A percentile compares a stretch with the other conserved stretches of the same genome.
Conservation (phyloP, 2,113 vertebrate species). For the Neogobius melanostomus region DNA sequence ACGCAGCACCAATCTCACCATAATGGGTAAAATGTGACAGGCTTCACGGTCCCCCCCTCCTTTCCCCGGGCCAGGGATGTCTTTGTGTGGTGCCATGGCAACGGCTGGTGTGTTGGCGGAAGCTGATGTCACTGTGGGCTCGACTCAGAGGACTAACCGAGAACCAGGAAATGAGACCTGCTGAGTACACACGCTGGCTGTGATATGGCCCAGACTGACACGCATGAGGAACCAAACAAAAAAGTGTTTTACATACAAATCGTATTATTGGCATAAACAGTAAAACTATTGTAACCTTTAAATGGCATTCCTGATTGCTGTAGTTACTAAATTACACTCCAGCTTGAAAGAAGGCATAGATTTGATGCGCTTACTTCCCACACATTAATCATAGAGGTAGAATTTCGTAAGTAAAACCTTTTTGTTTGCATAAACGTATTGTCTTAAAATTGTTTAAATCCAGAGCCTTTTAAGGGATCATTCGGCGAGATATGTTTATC, state of each 20-base stretch:
- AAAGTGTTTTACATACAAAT: not conserved
- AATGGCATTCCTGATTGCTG: not conserved
- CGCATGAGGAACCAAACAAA: slow-evolving; percentile 26
- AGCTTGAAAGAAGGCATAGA: no score
- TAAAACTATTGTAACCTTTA: not conserved
- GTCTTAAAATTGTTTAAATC: no score
- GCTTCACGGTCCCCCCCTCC: slow-evolving; percentile 73
- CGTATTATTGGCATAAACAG: not conserved
- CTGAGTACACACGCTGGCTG: slow-evolving; percentile 73
- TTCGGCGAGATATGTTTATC: no score
- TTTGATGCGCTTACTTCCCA: no score
- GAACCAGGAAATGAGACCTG: slow-evolving; percentile 80
- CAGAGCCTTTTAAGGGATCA: no score
- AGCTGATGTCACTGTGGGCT: slow-evolving; percentile 88
- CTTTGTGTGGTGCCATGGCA: slow-evolving; percentile 88
- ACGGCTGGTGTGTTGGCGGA: slow-evolving; percentile 85
- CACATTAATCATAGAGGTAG: no score
- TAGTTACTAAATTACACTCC: no score
- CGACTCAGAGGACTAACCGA: slow-evolving; percentile 79
- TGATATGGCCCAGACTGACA: slow-evolving; percentile 53
- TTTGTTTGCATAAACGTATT: no score
- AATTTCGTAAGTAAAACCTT: no score
- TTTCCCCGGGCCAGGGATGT: slow-evolving; percentile 77
- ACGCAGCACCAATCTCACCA: slow-evolving; percentile 57
- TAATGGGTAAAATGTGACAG: slow-evolving; percentile 80